Base-by-base conservation (phyloP, 2,797 vertebrate genomes). In the Galaxias olidus region DNA sequence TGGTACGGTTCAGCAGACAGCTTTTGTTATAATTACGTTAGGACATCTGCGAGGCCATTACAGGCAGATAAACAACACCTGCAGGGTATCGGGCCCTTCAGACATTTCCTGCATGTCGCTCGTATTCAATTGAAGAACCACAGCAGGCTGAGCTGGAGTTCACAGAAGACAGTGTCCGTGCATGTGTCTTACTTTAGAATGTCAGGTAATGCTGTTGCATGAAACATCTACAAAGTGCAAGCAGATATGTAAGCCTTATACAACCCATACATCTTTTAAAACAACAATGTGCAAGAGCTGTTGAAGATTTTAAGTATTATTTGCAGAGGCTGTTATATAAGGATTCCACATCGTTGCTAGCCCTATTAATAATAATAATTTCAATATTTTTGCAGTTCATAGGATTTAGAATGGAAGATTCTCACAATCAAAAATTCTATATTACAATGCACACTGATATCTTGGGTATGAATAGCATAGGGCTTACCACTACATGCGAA, bases 1-100 rank as follows among this genome's bases (percentile, higher is more conserved):
- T 79, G 67, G 68, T 63, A 79, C 63, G 64, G 59, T 70, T 71
- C 53, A 11, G 66, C 72, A 73, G 65, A 73, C 54, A 66, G 71
- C 64, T 81, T 65, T 59, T 65, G 68, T 70, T 80, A 65, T 83
- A 83, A 87, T 87, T 78, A 69, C 73, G 79, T 78, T 65, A 76
- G 75, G 75, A 72, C 64, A 63, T 78, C 65, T 80, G 68, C 79
- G 67, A 79, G 73, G 77, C 78, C 77, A 69, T 69, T n/a, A 13
- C 50, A 50, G 42, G 63, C 68, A 66, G 50, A 73, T 78, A 82
- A 76, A 85, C 83, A 81, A 65, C 64, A 78, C 79, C 77, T 74
- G 79, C 42, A 19, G 74, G 67, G 71, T 50, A 65, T 50, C 43
- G 60, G 68, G 57, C 54, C 66, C 75, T 40, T 80, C 65, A 63